A percentile compares a stretch with the other conserved stretches of the same genome.
These are phyloP conservation scores for Plagodis pulveraria DNA, from an alignment of 2,888 invertebrate species.

Conservation along the genomic window DNA sequence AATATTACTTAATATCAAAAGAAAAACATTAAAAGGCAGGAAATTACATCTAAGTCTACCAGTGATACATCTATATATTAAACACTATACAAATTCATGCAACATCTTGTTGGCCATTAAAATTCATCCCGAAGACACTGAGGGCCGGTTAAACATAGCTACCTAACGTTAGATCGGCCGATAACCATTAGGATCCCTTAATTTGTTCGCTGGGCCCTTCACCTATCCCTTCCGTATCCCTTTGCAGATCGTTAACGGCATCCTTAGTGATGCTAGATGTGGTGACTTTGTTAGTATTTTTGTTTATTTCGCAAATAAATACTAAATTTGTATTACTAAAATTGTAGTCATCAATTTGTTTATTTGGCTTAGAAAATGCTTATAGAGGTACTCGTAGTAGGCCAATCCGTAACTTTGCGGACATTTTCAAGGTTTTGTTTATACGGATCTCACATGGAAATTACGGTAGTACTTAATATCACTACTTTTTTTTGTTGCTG, in stretches of 20 bases:
- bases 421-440: too few relatives aligned
- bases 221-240: slow-evolving; percentile 82
- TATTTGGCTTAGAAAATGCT: too few relatives aligned
- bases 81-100: slow-evolving; percentile 29
- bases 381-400: too few relatives aligned
- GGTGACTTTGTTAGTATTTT: slow-evolving; percentile 22
- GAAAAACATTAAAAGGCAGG: too few relatives aligned
- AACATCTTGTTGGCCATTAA: slow-evolving; percentile 61
- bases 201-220: slow-evolving; percentile 78
- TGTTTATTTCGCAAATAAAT: background rate
- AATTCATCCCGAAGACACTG: slow-evolving; percentile 75
- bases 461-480: too few relatives aligned
- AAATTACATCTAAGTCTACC: too few relatives aligned
- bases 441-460: too few relatives aligned
- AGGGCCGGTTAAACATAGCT: slow-evolving; percentile 68
- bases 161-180: slow-evolving; percentile 70
- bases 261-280: slow-evolving; percentile 57
- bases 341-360: too few relatives aligned
- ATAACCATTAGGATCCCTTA: slow-evolving; percentile 84
- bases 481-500: too few relatives aligned
- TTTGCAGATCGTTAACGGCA: slow-evolving; percentile 73
- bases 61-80: background rate
- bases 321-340: background rate
- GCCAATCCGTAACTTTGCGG: too few relatives aligned
- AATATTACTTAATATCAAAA: too few relatives aligned